Base-by-base conservation (phyloP, 2,113 vertebrate species). In the Spermophilus dauricus region DNA sequence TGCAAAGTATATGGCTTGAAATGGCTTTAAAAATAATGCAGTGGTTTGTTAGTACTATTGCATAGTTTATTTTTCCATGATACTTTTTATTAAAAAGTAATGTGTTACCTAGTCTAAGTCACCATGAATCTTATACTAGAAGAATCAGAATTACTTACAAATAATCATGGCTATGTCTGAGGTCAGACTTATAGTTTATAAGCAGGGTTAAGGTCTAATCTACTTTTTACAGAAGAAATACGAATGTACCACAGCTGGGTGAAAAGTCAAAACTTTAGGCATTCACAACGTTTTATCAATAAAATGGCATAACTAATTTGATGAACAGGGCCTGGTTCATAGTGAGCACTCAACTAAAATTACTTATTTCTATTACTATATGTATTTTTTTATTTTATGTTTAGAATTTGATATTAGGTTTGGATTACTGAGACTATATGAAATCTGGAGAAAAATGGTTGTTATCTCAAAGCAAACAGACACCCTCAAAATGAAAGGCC, bases 81-180 rank as follows among this genome's bases (percentile, higher is more conserved):
- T 72, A 63, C 34, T 82, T 95, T 86, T 96, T 86, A 95, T 48
- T 89, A 48, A 72, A 80, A 94, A 76, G 26, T 80, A 89, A 81
- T 94, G 76, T 9, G 48, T 69, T 88, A 82, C n/a, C 17, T 65
- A 73, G 39, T 76, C 65, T 82, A 72, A 91, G 32, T 95, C 88
- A 39, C 28, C 20, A 51, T 76, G 82, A 86, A 45, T 96, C 56
- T 86, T 93, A 10, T 2, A 11, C 80, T 73, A 80, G 12, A 72
- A 93, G 51, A 65, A 67, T 96, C 82, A 75, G 73, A 93, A 77
- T 67, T 72, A 34, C 22, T 89, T 86, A 12, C 73, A 86, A 93
- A 61, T 91, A 70, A 75, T 76, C 75, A 56, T 42, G 20, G 1
- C 28, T 81, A 10, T 65, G 26, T 77, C 48, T 91, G 93, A 63